Evolutionary conservation across 2,888 invertebrate genomes (phyloP), one percentile per base, ranked within the genome.

Genomic region (Metacarcinus magister): DNA sequence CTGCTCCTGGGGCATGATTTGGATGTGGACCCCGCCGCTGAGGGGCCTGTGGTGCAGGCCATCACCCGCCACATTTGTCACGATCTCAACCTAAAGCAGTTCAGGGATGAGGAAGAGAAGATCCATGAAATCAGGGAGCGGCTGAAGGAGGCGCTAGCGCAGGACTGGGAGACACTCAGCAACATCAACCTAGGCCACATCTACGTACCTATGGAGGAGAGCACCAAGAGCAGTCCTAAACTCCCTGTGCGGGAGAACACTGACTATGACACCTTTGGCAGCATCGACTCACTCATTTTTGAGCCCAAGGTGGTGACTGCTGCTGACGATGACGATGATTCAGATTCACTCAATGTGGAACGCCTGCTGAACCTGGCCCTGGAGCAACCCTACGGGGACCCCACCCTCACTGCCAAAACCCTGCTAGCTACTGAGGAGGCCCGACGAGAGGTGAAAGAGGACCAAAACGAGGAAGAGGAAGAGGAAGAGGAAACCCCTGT

Each of bases 131-230:
- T 97, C 19, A 48, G 96, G 32, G 96, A 96, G 39, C 96, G 96
- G 23, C 96, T 97, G 75, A 96, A 96, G 28, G 96, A 96, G 90
- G 96, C 97, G 39, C 87, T 97, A 23, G 97, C 97, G n/a, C 96
- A 97, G 32, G 97, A 97, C 95, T 96, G 96, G 96, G 97, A 97
- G 82, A 96, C 96, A 2, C 94, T 97, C 39, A 97, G 97, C 54
- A 97, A 97, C 95, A 97, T 97, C 32, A 97, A 97, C 95, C 96
- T 97, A 54, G 97, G 97, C 8, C 97, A 97, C 46, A 97, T 97
- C 89, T 97, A 97, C 95, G 97, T 97, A 8, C 97, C 97, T 13
- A 97, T 97, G 97, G 97, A 97, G 92, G 97, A 97, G 75, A 96
- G 96, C n/a, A 54, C 95, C 23, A 96, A 92, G 43, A 92, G 92